Conservation (phyloP, 2,888 invertebrate genomes). For the Amphipoea lucens region DNA sequence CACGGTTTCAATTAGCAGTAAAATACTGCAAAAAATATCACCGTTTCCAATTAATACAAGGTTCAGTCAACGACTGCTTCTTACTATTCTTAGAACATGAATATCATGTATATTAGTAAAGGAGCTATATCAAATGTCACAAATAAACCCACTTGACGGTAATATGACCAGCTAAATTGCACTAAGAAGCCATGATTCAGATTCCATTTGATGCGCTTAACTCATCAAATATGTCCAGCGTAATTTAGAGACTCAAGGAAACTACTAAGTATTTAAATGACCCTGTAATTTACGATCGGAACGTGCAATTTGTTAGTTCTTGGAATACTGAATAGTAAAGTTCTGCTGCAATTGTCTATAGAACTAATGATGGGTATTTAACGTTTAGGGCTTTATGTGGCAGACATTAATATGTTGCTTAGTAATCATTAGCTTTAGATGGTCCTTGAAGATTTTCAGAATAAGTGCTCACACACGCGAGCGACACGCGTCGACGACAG, state of each 20-base stretch:
- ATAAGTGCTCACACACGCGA: background rate
- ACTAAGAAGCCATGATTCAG: constrained; percentile 19
- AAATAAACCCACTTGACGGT: constrained; percentile 22
- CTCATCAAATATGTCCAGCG: constrained; percentile 48
- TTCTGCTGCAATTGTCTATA: constrained; percentile 22
- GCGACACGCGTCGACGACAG: background rate
- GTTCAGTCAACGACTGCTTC: constrained; percentile 11
- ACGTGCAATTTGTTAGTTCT: constrained; percentile 47
- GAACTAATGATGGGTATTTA: background rate
- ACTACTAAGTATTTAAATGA: constrained; percentile 56
- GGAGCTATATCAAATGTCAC: constrained; percentile 18
- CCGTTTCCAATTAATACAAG: background rate
- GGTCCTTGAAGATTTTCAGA: background rate
- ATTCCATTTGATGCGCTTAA: constrained; percentile 30
- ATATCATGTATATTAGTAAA: background rate
- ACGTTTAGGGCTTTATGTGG: background rate
- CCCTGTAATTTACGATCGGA: constrained; percentile 41
- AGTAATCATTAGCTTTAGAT: background rate
- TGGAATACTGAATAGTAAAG: constrained; percentile 38
- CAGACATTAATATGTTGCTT: background rate
- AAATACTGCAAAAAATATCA: constrained; percentile 1
- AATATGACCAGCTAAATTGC: constrained; percentile 21
- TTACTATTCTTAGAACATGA: constrained; percentile 15
- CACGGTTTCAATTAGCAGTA: constrained; percentile 15
- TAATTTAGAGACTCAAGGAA: constrained; percentile 48